Percentiles rank a stretch among this genome's conserved stretches.
Evolutionary conservation across 2,113 vertebrate species (phyloP).

Genomic region (Leucopternis melanops): DNA sequence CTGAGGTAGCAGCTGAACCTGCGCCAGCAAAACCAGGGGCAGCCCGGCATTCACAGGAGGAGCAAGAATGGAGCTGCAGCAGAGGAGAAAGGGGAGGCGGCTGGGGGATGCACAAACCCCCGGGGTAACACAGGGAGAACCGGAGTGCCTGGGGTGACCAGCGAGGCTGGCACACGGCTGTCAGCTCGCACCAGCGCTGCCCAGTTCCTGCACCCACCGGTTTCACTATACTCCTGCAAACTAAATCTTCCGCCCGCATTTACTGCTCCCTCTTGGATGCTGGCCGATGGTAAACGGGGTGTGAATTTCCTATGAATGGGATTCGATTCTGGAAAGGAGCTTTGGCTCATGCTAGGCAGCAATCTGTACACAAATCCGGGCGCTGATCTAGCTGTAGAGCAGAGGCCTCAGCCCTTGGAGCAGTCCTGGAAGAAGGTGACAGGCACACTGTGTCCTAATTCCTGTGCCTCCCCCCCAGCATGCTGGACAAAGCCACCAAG

Average conservation of each 20-base stretch:
- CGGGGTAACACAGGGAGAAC: accelerated
- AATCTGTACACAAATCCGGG: background rate
- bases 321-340: background rate
- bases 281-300: background rate
- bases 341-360: background rate
- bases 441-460: background rate
- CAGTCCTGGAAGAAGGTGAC: background rate
- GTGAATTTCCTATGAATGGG: background rate
- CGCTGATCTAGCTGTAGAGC: background rate
- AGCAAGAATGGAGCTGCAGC: accelerated
- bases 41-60: background rate
- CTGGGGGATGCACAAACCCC: background rate
- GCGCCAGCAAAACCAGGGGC: background rate
- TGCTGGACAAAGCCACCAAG: accelerated
- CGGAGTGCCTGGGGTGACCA: background rate
- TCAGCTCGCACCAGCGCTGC: background rate
- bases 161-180: background rate
- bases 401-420: background rate
- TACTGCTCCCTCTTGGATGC: background rate
- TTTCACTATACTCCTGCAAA: background rate
- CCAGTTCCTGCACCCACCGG: accelerated
- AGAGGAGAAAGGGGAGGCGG: background rate
- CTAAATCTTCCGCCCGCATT: background rate
- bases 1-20: background rate
- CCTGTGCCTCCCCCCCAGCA: background rate